phyloP scores from a whole-genome alignment of 1,140 invertebrate genomes.

The Bombus pascuorum region DNA sequence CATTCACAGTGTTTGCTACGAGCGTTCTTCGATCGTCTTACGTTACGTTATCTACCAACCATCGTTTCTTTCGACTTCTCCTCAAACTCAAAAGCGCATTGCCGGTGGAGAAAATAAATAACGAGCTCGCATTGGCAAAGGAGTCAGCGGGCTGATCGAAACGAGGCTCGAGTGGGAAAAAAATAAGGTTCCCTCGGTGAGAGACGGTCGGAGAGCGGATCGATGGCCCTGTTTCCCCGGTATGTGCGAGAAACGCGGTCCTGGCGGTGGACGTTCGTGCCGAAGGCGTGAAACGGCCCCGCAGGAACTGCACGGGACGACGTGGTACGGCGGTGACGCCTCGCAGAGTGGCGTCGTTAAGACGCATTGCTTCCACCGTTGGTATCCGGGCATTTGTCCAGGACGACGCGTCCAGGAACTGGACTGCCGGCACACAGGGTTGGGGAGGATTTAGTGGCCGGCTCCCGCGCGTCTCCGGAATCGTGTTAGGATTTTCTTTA shows the following conservation, averaged over 20 bases:
- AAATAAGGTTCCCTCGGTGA: no score
- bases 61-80: no score
- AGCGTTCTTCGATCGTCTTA: no score
- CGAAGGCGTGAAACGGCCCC: conserved; percentile 42
- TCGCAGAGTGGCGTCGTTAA: conserved; percentile 64
- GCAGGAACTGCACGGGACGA: conserved; percentile 42
- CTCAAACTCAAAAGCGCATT: no score
- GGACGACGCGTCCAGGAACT: conserved; percentile 77
- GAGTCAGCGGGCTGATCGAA: neutral
- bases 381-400: conserved; percentile 82
- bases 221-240: neutral
- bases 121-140: no score
- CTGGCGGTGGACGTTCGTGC: neutral
- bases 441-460: conserved; percentile 73
- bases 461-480: conserved; percentile 47
- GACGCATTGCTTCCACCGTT: conserved; percentile 81
- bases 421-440: conserved; percentile 37
- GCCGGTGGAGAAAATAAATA: no score
- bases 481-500: conserved; percentile 57
- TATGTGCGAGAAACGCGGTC: neutral
- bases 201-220: neutral
- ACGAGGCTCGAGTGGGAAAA: neutral
- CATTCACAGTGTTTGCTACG: no score
- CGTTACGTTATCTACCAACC: no score
- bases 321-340: conserved; percentile 37